Percentiles rank a stretch among this genome's conserved stretches.
phyloP scores from a whole-genome alignment of 2,888 invertebrate species.

The Sussaba pulchella region DNA sequence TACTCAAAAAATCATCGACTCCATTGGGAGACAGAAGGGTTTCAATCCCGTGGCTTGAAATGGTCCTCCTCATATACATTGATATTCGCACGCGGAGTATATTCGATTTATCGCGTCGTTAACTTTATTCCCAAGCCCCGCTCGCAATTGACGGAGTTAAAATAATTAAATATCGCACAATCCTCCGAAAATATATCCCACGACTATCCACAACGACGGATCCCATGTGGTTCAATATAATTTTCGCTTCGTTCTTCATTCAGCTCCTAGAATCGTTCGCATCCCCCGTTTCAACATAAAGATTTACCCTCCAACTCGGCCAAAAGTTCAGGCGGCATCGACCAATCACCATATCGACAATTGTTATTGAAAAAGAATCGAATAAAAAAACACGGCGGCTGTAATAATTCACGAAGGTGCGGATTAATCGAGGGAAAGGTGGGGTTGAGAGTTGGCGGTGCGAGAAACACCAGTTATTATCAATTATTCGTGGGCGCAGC shows the following conservation, averaged over 20 bases:
- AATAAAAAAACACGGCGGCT: neutral
- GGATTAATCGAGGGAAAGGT: neutral
- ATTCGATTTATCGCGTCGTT: neutral
- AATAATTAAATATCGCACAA: conserved; percentile 27
- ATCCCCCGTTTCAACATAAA: neutral
- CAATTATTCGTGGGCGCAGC: conserved; percentile 38
- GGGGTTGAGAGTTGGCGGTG: neutral
- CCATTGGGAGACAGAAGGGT: too few relatives aligned
- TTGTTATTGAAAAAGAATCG: too few relatives aligned
- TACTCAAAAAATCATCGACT: too few relatives aligned
- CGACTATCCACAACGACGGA: neutral
- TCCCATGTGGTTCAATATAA: conserved; percentile 7
- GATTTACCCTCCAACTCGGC: neutral
- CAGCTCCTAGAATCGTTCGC: conserved; percentile 2
- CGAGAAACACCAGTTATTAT: conserved; percentile 40
- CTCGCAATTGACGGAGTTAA: neutral
- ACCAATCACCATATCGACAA: too few relatives aligned
- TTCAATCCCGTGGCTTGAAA: too few relatives aligned
- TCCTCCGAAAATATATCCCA: conserved; percentile 6
- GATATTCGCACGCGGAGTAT: too few relatives aligned
- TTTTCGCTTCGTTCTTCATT: conserved; percentile 13
- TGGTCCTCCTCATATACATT: too few relatives aligned
- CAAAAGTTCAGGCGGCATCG: neutral
- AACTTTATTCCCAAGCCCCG: neutral
- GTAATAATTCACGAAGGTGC: neutral